Base-by-base conservation (phyloP, 2,888 invertebrate species). In the Hoplodrina blanda region DNA sequence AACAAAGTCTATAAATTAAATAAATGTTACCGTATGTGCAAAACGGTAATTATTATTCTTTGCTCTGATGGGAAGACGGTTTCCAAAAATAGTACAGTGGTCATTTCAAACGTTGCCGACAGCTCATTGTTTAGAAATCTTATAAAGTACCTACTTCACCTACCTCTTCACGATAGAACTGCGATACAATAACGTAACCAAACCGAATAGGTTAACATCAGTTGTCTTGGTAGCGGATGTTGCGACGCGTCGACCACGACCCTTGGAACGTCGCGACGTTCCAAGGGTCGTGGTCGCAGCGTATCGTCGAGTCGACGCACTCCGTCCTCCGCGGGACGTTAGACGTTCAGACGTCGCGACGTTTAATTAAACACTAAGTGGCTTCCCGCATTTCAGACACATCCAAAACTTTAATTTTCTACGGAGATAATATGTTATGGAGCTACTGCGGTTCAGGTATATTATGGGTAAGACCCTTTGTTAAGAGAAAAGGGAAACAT, bases 321-420 rank as follows among this genome's bases (percentile, higher is more conserved):
- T 71, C 68, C 70, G 71, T 82, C 77, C 74, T 81, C 56, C 62
- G 65, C 66, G 69, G 70, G 62, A 68, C 62, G 69, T 69, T 64
- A 66, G 55, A 73, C 69, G 71, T 61, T 71, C 71, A 75, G 80
- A 82, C 81, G 73, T 73, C 77, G 76, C 83, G 75, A 82, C 81
- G 78, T 83, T 88, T 88, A 88, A 89, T 89, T 89, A 89, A 89
- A 87, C 79, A 80, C 79, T 80, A 82, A 83, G 82, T 83, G 82
- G 83, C 76, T 82, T 79, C 69, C 79, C 82, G 76, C 76, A 83
- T 81, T 79, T 83, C 73, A 81, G 73, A 77, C 77, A 65, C 56
- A 75, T 67, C 56, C 73, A 65, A 83, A 80, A 82, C 78, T 83
- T 82, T 76, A 81, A 83, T 81, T 81, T 73, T 76, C 67, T 53